These are phyloP conservation scores for Callinectes sapidus DNA, from an alignment of 2,888 invertebrate species.

Conservation along the genomic window DNA sequence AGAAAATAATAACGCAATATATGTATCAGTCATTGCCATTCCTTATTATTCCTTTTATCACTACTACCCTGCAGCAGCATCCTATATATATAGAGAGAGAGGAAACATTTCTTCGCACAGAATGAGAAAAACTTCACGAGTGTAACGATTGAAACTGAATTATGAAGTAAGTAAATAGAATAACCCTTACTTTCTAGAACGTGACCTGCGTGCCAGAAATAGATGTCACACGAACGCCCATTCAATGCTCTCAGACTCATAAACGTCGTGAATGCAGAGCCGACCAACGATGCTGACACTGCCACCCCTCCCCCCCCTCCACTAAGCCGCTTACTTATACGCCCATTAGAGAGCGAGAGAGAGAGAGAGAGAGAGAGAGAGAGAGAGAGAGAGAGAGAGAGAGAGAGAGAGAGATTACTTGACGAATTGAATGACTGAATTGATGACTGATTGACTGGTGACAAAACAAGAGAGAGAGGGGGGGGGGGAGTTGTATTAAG, in stretches of 20 bases:
- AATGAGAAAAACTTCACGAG: too few relatives aligned
- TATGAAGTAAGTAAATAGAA: too few relatives aligned
- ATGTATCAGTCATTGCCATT: too few relatives aligned
- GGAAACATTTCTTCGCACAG: too few relatives aligned
- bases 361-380: neutral
- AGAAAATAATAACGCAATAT: too few relatives aligned
- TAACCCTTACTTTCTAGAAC: neutral
- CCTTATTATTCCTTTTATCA: too few relatives aligned
- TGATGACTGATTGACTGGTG: neutral
- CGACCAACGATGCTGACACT: neutral
- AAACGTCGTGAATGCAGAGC: neutral
- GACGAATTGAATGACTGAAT: neutral
- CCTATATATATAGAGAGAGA: too few relatives aligned
- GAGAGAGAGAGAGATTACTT: neutral
- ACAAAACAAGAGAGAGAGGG: conserved; percentile 28
- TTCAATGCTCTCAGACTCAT: neutral
- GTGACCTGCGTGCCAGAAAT: neutral
- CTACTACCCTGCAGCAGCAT: too few relatives aligned
- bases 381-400: neutral
- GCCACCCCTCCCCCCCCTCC: neutral
- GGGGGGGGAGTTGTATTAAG: neutral
- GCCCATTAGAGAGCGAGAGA: neutral
- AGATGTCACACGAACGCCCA: neutral
- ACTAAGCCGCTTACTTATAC: neutral
- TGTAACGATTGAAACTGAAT: too few relatives aligned